These are phyloP conservation scores for Macrotus californicus DNA, from an alignment of 2,113 vertebrate species.

Conservation along the genomic window DNA sequence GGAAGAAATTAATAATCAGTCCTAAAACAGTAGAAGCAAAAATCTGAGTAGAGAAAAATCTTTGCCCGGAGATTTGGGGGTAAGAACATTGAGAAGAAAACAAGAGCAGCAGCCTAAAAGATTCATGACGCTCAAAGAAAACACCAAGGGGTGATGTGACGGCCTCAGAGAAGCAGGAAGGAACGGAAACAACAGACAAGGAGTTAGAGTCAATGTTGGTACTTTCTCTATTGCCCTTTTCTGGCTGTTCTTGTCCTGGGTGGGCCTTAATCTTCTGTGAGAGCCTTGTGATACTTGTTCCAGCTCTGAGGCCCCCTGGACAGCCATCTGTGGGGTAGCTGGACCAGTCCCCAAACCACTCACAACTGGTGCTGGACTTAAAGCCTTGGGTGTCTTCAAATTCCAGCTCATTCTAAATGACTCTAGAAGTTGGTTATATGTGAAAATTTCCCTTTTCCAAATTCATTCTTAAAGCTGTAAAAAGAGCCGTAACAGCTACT, in stretches of 20 bases:
- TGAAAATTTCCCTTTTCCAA: neutral
- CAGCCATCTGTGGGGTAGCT: no score
- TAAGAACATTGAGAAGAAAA: neutral
- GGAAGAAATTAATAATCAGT: neutral
- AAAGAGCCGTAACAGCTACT: neutral
- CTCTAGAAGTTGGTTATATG: neutral
- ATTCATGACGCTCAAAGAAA: neutral
- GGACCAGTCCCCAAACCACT: neutral
- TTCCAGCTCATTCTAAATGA: neutral
- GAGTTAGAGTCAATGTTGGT: fast-evolving
- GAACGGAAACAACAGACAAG: neutral
- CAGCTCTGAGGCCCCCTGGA: neutral
- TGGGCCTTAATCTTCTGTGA: neutral
- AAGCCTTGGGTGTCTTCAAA: neutral
- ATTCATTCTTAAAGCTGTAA: neutral
- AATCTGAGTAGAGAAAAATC: neutral
- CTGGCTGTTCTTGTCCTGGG: neutral
- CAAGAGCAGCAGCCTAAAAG: neutral
- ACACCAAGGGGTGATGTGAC: no score
- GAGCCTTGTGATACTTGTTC: neutral
- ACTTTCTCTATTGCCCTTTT: neutral
- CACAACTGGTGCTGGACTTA: neutral
- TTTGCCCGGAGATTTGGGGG: neutral
- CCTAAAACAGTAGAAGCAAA: neutral
- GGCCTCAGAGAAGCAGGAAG: neutral